A percentile compares a stretch with the other conserved stretches of the same genome.
Conservation (phyloP, 2,888 invertebrate species). For the Eutolmus rufibarbis region DNA sequence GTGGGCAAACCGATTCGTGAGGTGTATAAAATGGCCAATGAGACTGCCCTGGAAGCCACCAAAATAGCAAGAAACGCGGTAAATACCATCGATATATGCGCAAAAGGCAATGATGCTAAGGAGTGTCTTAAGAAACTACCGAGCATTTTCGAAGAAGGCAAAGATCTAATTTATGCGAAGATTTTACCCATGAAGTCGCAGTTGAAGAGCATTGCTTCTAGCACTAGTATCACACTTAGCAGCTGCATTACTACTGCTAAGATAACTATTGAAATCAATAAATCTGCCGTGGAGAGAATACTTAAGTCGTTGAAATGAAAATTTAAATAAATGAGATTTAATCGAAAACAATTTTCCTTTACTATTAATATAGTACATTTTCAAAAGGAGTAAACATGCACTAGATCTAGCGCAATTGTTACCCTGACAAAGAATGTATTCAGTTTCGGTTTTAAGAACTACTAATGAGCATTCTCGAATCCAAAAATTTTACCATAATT, state of each 20-base stretch:
- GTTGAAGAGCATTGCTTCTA: background rate
- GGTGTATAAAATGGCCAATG: background rate
- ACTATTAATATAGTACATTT: background rate
- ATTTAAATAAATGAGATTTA: background rate
- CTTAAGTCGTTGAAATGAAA: background rate
- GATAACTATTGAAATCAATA: constrained; percentile 3
- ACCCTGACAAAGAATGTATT: too few relatives aligned
- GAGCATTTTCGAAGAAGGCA: background rate
- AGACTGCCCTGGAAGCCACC: background rate
- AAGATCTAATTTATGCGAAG: background rate
- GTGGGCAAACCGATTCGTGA: background rate
- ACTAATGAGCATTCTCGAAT: too few relatives aligned
- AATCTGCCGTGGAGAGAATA: background rate
- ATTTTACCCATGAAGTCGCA: background rate
- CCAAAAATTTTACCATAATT: too few relatives aligned
- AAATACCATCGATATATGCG: background rate
- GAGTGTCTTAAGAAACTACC: background rate
- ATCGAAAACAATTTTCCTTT: background rate
- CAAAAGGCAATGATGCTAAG: background rate
- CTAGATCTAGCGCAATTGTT: too few relatives aligned
- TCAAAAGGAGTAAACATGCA: too few relatives aligned
- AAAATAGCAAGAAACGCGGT: background rate
- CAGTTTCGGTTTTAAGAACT: too few relatives aligned
- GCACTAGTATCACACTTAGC: background rate
- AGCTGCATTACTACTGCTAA: background rate